These are phyloP conservation scores for Tenthredo mesomela DNA, from an alignment of 2,888 invertebrate species.

Conservation along the genomic window DNA sequence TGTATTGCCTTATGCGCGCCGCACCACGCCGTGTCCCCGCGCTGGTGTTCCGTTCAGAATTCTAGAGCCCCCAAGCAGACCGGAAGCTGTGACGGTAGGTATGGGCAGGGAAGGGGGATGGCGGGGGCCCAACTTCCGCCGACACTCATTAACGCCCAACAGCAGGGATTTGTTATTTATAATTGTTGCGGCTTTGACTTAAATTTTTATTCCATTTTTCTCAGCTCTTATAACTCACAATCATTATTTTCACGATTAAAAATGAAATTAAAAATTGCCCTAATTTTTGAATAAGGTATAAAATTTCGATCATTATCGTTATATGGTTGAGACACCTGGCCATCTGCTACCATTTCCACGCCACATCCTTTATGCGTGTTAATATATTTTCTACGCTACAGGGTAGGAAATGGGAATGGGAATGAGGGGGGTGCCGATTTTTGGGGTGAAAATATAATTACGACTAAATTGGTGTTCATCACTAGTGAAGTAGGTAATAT, in stretches of 20 bases:
- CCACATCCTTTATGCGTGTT: constrained; percentile 39
- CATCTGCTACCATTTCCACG: constrained; percentile 46
- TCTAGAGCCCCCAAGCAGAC: constrained; percentile 72
- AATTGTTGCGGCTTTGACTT: constrained; percentile 74
- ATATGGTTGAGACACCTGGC: constrained; percentile 32
- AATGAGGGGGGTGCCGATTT: constrained; percentile 30
- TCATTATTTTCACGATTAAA: not conserved
- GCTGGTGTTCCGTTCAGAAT: not conserved
- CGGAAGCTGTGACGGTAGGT: constrained; percentile 70
- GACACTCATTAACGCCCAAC: constrained; percentile 76
- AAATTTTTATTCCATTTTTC: constrained; percentile 64
- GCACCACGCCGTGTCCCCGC: not conserved
- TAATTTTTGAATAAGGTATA: not conserved
- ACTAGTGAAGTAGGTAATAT: constrained; percentile 24
- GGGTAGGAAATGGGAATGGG: not conserved
- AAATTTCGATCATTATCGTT: constrained; percentile 11
- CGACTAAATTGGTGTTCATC: constrained; percentile 50
- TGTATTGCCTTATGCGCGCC: constrained; percentile 35
- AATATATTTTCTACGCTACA: constrained; percentile 35
- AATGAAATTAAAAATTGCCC: no score
- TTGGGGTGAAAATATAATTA: constrained; percentile 48
- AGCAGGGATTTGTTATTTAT: constrained; percentile 75
- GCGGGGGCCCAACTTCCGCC: constrained; percentile 69
- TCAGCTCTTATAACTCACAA: not conserved
- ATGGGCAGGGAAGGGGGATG: constrained; percentile 55